Base-by-base conservation (phyloP, 2,888 invertebrate species). In the Venustoraphidia nigricollis region DNA sequence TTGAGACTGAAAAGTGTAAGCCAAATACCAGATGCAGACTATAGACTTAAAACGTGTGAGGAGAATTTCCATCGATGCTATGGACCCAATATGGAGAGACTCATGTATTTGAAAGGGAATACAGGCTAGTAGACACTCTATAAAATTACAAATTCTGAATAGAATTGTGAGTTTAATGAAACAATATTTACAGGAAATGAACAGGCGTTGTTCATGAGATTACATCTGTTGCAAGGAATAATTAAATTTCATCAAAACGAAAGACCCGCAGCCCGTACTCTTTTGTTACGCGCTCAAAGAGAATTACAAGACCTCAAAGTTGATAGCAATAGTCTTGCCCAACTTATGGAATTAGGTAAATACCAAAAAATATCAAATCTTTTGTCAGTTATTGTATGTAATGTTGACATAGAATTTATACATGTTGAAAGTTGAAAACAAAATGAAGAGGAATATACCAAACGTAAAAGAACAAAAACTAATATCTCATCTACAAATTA, bases 191-290 rank as follows among this genome's bases (percentile, higher is more conserved):
- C 64, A 73, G 82, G 79, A 1, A 78, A 77, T 59, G 87, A 87
- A 60, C 73, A 81, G 4, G 85, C 81, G 0, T 63, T 90, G 10
- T 72, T 87, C 51, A 79, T 88, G 76, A 74, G 89, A 2, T 68
- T 90, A 13, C 84, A 88, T 65, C 63, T 90, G 45, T 69, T 90
- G 45, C 87, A 90, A 66, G 88, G 83, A 8, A 81, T 90, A 48
- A 77, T 86, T 27, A 70, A 80, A 1, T 90, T 81, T 60, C 87
- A 89, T 61, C 80, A 84, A 65, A 83, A 86, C 62, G 75, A 74
- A 50, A 67, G 81, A 0, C 64, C 67, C 0, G 79, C 81, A 49
- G 82, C 88, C 0, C 67, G 67, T 41, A 60, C 63, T 1, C 65
- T 83, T 38, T 67, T 90, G 1, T 69, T 69, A 27, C 66, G 71